Base-by-base conservation (phyloP, 2,797 vertebrate species). In the Oceanodroma leucorhoa region DNA sequence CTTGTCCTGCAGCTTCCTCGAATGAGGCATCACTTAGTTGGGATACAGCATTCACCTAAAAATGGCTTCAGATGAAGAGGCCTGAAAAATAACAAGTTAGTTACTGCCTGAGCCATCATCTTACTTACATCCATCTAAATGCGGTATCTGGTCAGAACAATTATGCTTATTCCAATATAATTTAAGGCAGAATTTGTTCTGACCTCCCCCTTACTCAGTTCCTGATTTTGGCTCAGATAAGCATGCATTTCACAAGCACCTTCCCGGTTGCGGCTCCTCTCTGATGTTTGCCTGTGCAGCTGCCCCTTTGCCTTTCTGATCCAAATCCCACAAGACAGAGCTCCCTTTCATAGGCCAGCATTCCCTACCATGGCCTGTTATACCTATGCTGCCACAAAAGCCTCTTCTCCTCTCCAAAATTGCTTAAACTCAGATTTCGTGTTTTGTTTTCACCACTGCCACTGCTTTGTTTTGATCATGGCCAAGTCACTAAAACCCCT, bases 321-420 rank as follows among this genome's bases (percentile, higher is more conserved):
- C 13, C 38, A 77, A 77, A 80, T 58, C 53, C 51, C 51, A 40
- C 16, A 46, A 53, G 30, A 11, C 14, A 72, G 48, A 90, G 6
- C 17, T 77, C 51, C 16, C 21, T 81, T 51, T 36, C 29, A n/a
- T 0, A 0, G 5, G 2, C 14, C 8, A 10, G 2, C 11, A 27
- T 34, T 88, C 23, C 2, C 40, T 70, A 2, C 13, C 24, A 27
- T 16, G 5, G 4, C 27, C 54, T 66, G 8, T 34, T 70, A 27
- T 1, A 61, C 12, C 10, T 27, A 2, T 22, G 3, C 6, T 27
- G 34, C 41, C 38, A 73, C 5, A 10, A 86, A 88, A 93, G 3
- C 21, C 34, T 43, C 21, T 50, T 62, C 75, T 64, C 6, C 30
- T 48, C 9, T 34, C 67, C 34, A 19, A 72, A 83, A 50, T 9